Conservation (phyloP, 2,888 invertebrate genomes). For the Melinopterus prodromus region DNA sequence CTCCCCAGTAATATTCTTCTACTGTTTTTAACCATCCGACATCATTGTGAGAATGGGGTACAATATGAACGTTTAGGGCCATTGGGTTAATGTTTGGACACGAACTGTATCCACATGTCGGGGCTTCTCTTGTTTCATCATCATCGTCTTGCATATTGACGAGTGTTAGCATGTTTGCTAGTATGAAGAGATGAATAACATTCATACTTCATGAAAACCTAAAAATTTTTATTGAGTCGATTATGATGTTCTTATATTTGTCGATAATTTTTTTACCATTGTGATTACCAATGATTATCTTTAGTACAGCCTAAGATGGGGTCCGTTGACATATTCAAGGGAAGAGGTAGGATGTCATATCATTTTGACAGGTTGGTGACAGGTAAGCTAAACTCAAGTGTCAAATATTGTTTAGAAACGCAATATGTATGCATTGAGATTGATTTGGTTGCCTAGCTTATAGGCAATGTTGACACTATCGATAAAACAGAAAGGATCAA, state of each 20-base stretch:
- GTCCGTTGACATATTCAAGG: too few relatives aligned
- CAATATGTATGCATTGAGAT: too few relatives aligned
- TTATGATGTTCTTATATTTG: background rate
- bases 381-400: too few relatives aligned
- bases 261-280: background rate
- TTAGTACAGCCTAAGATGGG: background rate
- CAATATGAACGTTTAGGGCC: conserved; percentile 82
- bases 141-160: conserved; percentile 9
- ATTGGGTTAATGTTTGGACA: conserved; percentile 68
- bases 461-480: too few relatives aligned
- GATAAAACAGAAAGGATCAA: too few relatives aligned
- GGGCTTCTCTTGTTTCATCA: background rate
- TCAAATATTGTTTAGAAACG: too few relatives aligned
- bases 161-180: background rate
- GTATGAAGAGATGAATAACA: conserved; percentile 12
- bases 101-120: conserved; percentile 49
- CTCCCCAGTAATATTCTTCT: conserved; percentile 90
- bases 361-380: background rate
- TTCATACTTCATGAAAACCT: background rate
- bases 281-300: background rate
- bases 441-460: too few relatives aligned
- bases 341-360: background rate
- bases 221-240: background rate
- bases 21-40: conserved; percentile 95
- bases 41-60: conserved; percentile 92